Evolutionary conservation across 2,888 invertebrate species (phyloP), one percentile per base, ranked within the genome.

Genomic region (Xanthorhoe designata): DNA sequence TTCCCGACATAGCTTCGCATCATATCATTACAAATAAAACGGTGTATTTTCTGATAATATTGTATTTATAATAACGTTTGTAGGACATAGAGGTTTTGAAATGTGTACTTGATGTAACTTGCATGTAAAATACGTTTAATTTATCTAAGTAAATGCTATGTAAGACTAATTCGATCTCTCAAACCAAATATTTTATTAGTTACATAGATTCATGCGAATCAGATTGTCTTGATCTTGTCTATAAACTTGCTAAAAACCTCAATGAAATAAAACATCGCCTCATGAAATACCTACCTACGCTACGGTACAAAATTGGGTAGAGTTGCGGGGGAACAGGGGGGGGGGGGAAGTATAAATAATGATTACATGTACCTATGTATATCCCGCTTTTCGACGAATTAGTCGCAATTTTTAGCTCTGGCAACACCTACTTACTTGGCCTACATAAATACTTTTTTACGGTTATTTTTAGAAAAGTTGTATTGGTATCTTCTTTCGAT

Each of bases 41-140:
- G 6, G 19, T 66, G 65, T 72, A 74, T 72, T 75, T 71, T 74
- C 72, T 70, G 72, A 72, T 58, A 63, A 61, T 68, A 56, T 58
- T 70, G 35, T 68, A 67, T 56, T 42, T 10, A 53, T 54, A 15
- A 49, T 59, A 61, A 42, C 38, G 38, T 42, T 13, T 13, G 13
- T 42, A 38, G 13, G 13, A 42, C 13, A 70, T 72, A 69, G 62
- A 74, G 55, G 73, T 78, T 81, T 78, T 50, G 68, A 70, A 69
- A 72, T 61, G 71, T 83, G 78, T 83, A 79, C 75, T 82, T 75
- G 74, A 72, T 81, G 80, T 82, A 79, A 77, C 51, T 71, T 61
- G 47, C 53, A 49, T 65, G 54, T 72, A 65, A 66, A 38, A n/a
- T 24, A 58, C 32, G 18, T 61, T 50, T 9, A 42, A 52, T 19